A percentile compares a stretch with the other conserved stretches of the same genome.
Conservation (phyloP, 2,797 vertebrate species). For the Urophycis tenuis region DNA sequence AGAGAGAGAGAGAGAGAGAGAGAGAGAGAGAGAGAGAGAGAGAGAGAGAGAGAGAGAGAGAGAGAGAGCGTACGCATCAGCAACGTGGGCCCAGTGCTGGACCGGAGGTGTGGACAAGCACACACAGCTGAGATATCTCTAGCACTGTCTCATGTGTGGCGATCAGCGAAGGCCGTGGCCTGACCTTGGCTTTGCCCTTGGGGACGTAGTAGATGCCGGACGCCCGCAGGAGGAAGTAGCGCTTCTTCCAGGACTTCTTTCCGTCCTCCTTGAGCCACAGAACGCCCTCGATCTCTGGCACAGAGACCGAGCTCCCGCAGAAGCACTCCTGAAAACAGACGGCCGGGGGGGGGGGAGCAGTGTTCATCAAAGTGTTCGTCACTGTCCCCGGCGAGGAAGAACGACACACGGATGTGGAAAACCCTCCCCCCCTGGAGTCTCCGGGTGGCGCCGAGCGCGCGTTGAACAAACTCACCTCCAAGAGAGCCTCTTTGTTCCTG, state of each 20-base stretch:
- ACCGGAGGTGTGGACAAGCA: no score
- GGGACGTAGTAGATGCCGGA: slow-evolving; percentile 89
- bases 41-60: neutral
- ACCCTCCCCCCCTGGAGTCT: no score
- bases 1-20: neutral
- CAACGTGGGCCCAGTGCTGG: no score
- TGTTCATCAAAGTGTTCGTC: neutral
- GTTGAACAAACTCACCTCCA: slow-evolving; percentile 85
- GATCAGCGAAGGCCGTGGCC: neutral
- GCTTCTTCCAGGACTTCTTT: slow-evolving; percentile 89
- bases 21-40: neutral
- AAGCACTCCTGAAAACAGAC: slow-evolving; percentile 76
- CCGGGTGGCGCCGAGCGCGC: no score
- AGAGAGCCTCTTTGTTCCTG: slow-evolving; percentile 91
- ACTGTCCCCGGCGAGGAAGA: neutral
- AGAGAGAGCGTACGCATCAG: neutral
- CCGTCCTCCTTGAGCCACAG: slow-evolving; percentile 88
- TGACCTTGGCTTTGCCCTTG: slow-evolving; percentile 86
- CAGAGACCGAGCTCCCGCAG: slow-evolving; percentile 83
- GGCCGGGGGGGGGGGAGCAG: no score
- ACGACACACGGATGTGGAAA: neutral
- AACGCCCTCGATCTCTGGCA: slow-evolving; percentile 85
- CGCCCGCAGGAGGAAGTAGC: slow-evolving; percentile 82
- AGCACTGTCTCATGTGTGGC: no score
- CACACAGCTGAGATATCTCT: no score